These are phyloP conservation scores for Drepana arcuata DNA, from an alignment of 1,140 invertebrate genomes.

Conservation along the genomic window DNA sequence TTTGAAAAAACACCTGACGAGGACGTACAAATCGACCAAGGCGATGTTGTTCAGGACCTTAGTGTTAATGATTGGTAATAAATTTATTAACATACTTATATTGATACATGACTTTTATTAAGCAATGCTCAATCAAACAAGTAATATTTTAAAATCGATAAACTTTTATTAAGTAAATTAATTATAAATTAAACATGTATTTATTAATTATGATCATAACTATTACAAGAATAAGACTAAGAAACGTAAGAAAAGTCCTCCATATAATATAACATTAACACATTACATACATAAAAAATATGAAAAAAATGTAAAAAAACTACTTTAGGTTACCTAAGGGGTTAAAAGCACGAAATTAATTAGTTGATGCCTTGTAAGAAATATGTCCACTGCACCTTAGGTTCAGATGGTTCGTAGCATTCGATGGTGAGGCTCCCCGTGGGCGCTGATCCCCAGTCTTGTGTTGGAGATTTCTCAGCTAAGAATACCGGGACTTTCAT, in stretches of 20 bases:
- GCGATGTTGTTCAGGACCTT: constrained; percentile 71
- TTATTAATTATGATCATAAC: too few species aligned
- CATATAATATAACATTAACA: too few species aligned
- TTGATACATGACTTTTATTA: too few species aligned
- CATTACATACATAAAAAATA: too few species aligned
- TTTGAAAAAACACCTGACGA: constrained; percentile 31
- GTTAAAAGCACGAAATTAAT: too few species aligned
- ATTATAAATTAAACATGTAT: too few species aligned
- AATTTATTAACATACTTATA: constrained; percentile 9
- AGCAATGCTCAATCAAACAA: too few species aligned
- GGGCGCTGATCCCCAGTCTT: constrained; percentile 18
- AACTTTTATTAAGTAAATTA: too few species aligned
- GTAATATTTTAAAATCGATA: too few species aligned
- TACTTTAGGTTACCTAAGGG: too few species aligned
- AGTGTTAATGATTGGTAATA: constrained; percentile 74
- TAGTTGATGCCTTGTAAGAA: constrained; percentile 53
- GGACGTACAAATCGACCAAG: constrained; percentile 49
- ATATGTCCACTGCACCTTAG: constrained; percentile 50
- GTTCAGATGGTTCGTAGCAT: constrained; percentile 36
- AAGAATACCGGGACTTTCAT: constrained; percentile 38
- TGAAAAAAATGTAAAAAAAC: too few species aligned
- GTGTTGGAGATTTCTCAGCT: constrained; percentile 15
- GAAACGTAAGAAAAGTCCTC: too few species aligned
- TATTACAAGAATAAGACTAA: constrained; percentile 1
- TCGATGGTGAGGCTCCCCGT: constrained; percentile 48